Evolutionary conservation across 2,113 vertebrate genomes (phyloP).

Genomic region (Planiliza haematocheilus): DNA sequence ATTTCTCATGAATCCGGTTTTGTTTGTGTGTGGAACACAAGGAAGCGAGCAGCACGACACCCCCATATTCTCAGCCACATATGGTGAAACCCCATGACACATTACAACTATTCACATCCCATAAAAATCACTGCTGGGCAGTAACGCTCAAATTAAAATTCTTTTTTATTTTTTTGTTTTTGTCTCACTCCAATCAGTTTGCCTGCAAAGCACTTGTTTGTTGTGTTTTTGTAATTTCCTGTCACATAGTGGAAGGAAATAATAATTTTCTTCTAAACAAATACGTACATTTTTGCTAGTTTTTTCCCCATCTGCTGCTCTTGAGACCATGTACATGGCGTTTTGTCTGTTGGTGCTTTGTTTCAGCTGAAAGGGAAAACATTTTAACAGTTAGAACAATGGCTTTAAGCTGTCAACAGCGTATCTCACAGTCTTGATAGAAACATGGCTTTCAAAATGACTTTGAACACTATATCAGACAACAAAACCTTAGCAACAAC

Average conservation of each 20-base stretch:
- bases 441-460: too few species aligned
- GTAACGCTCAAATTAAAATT: constrained; percentile 28
- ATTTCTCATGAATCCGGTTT: constrained; percentile 60
- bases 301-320: too few species aligned
- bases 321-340: too few species aligned
- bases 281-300: not conserved
- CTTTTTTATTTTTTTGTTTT: not conserved
- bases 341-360: too few species aligned
- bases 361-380: too few species aligned
- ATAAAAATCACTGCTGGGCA: constrained; percentile 48
- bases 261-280: constrained; percentile 15
- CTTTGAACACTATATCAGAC: too few species aligned
- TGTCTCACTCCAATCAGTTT: constrained; percentile 3
- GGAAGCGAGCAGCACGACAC: constrained; percentile 7
- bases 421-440: too few species aligned
- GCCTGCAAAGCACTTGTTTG: not conserved
- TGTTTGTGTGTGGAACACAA: constrained; percentile 63
- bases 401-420: too few species aligned
- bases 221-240: not conserved
- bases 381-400: too few species aligned
- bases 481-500: too few species aligned
- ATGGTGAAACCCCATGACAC: constrained; percentile 53
- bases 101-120: constrained; percentile 48
- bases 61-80: constrained; percentile 51
- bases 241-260: not conserved